Evolutionary conservation across 1,140 invertebrate genomes (phyloP).

Genomic region (Drosophila tsacasi): DNA sequence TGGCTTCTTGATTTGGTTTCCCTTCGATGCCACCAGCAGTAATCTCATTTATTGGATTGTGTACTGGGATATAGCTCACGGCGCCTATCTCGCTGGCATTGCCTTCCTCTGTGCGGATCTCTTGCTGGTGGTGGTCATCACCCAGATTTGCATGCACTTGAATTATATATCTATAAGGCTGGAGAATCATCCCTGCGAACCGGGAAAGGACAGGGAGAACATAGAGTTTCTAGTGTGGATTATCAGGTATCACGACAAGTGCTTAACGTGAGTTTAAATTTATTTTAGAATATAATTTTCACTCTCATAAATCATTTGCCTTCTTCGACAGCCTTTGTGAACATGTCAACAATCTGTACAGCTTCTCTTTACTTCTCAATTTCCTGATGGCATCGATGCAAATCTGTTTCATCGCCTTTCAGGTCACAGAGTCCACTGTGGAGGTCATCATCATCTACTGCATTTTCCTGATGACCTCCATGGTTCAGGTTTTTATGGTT

Average conservation of each 20-base stretch:
- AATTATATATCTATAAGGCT: conserved; percentile 61
- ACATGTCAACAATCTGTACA: conserved; percentile 67
- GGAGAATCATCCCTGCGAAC: conserved; percentile 52
- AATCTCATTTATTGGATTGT: conserved; percentile 69
- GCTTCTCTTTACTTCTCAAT: conserved; percentile 71
- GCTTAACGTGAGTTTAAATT: conserved; percentile 57
- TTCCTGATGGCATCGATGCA: conserved; percentile 78
- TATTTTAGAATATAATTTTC: not conserved
- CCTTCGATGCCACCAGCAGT: conserved; percentile 60
- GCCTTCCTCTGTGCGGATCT: conserved; percentile 79
- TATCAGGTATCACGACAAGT: conserved; percentile 72
- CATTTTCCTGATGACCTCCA: conserved; percentile 75
- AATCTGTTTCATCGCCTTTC: conserved; percentile 82
- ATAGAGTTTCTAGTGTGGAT: conserved; percentile 54
- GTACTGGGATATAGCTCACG: conserved; percentile 76
- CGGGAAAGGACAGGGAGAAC: conserved; percentile 41
- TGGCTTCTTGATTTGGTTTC: conserved; percentile 80
- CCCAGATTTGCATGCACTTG: conserved; percentile 81
- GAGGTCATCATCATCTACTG: conserved; percentile 77
- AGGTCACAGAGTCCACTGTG: conserved; percentile 70
- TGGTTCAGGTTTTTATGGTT: conserved; percentile 78
- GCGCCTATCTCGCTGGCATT: conserved; percentile 74
- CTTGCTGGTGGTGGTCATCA: conserved; percentile 72
- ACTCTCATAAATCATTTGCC: too few species aligned
- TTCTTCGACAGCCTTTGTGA: conserved; percentile 75